Base-by-base conservation (phyloP, 2,888 invertebrate species). In the Sarcophaga rosellei region DNA sequence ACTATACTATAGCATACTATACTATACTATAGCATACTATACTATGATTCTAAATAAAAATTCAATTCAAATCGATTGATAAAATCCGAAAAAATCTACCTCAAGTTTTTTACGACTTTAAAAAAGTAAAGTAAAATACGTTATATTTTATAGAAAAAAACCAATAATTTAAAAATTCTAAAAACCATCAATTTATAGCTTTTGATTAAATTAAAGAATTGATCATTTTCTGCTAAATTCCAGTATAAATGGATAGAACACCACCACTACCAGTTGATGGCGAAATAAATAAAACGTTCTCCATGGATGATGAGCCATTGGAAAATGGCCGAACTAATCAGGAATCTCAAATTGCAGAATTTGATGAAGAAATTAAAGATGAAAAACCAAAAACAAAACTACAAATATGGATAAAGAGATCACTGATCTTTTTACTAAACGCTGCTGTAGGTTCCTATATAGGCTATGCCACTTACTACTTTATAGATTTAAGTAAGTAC, bases 391-490 rank as follows among this genome's bases (percentile, higher is more conserved):
- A 61, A 66, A 53, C 75, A 69, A 66, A 44, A 44, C 59, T 61
- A 11, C 8, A 66, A 17, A 35, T 53, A 35, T 78, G 59, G 82
- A 25, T 25, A 44, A 79, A n/a, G 25, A 57, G 47, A 77, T 62
- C 73, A 2, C 61, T 78, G 61, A 65, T 79, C 62, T 70, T 72
- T 75, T 15, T 90, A 3, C 6, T 92, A 4, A 92, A 93, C 72
- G 62, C 90, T n/a, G 62, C 85, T 2, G 89, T 92, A 4, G 89
- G 90, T 0, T 88, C 83, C 1, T 93, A 92, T 88, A 93, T 93
- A 59, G 90, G 90, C 45, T 93, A 91, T 89, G 92, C 93, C 17
- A 91, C 92, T 8, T 90, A 92, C 81, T 89, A 90, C 84, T 93
- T 91, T 78, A 73, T 90, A 2, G 88, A 91, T 25, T 20, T 90